These are phyloP conservation scores for Forbesichthys papilliferus DNA, from an alignment of 2,113 vertebrate species.

Conservation along the genomic window DNA sequence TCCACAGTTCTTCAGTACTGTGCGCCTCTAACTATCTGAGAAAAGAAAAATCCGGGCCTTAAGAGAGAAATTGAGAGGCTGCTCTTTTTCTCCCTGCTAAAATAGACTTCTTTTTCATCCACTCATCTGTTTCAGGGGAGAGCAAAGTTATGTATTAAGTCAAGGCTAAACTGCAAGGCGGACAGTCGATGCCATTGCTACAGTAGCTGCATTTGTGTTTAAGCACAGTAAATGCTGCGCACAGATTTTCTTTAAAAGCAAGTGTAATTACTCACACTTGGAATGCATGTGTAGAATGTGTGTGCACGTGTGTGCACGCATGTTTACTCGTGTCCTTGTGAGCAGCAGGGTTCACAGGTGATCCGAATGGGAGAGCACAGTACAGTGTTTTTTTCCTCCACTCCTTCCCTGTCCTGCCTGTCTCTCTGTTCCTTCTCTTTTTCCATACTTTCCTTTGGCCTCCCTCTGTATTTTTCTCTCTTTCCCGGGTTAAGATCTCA, in stretches of 20 bases:
- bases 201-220: conserved; percentile 18
- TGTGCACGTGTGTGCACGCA: conserved; percentile 23
- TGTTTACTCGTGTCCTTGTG: conserved; percentile 5
- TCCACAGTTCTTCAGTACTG: conserved; percentile 46
- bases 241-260: conserved; percentile 36
- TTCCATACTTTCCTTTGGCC: not conserved
- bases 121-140: conserved; percentile 46
- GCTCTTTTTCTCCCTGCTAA: conserved; percentile 27
- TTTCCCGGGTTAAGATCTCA: conserved; percentile 29
- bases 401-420: conserved; percentile 4
- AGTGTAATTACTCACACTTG: conserved; percentile 63
- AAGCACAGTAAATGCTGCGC: conserved; percentile 46
- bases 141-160: conserved; percentile 19
- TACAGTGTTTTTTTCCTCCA: not conserved
- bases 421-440: conserved; percentile 33
- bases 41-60: conserved; percentile 39
- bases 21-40: conserved; percentile 57
- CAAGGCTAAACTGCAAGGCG: not conserved
- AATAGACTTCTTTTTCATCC: conserved; percentile 34
- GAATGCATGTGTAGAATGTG: conserved; percentile 44
- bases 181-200: conserved; percentile 22
- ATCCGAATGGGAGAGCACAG: no score
- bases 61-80: conserved; percentile 38
- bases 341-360: not conserved
- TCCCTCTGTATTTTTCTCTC: conserved; percentile 6